Percentiles rank a stretch among this genome's conserved stretches.
These are phyloP conservation scores for Luperina nickerlii DNA, from an alignment of 2,888 invertebrate species.

Conservation along the genomic window DNA sequence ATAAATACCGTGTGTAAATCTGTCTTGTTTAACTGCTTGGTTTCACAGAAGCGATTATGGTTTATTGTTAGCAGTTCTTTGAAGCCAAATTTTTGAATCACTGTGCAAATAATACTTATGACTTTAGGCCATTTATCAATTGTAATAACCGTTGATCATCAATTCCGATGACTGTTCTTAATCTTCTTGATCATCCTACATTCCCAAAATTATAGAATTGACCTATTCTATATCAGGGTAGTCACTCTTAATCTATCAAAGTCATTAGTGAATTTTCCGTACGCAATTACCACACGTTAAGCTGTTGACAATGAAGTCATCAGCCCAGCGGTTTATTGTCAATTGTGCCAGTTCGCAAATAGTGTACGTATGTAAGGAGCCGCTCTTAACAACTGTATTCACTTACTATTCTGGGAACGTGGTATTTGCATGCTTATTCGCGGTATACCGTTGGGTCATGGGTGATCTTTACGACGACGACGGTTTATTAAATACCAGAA, in stretches of 20 bases:
- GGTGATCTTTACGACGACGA: background rate
- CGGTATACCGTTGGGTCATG: constrained; percentile 12
- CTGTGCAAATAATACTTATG: background rate
- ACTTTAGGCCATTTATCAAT: constrained; percentile 3
- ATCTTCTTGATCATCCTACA: background rate
- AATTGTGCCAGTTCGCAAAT: constrained; percentile 79
- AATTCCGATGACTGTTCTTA: constrained; percentile 5
- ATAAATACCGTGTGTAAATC: constrained; percentile 7
- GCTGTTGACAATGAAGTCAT: constrained; percentile 73
- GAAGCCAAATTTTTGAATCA: constrained; percentile 30
- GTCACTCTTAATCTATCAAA: constrained; percentile 50
- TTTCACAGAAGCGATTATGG: constrained; percentile 37
- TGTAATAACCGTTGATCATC: constrained; percentile 9
- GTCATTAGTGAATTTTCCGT: constrained; percentile 45
- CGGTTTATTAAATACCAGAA: constrained; percentile 3
- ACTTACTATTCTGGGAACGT: constrained; percentile 45
- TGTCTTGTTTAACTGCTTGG: constrained; percentile 5
- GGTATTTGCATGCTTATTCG: constrained; percentile 33
- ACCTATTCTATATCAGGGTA: constrained; percentile 7
- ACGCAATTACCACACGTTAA: constrained; percentile 32
- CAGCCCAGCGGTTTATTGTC: constrained; percentile 73
- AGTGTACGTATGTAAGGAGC: constrained; percentile 70
- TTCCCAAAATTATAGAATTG: constrained; percentile 13
- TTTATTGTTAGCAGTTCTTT: constrained; percentile 22
- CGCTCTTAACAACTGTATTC: constrained; percentile 29